phyloP scores from a whole-genome alignment of 2,888 invertebrate species.

The Caenorhabditis sinica region DNA sequence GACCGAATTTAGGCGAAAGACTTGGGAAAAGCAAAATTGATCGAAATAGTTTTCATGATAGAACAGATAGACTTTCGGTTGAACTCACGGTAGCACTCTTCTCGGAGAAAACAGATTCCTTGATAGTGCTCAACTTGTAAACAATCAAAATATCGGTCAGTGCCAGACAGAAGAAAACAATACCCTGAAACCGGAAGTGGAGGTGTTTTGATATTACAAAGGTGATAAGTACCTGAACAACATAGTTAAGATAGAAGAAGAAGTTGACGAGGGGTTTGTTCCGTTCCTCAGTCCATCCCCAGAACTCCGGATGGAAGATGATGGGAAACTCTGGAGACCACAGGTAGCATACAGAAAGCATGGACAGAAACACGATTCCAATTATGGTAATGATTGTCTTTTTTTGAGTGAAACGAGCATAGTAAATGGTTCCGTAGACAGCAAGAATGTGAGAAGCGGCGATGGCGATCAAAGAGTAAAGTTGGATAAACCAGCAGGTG shows the following conservation, averaged over 20 bases:
- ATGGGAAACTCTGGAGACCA: slow-evolving; percentile 59
- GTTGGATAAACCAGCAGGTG: slow-evolving; percentile 63
- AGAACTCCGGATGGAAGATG: slow-evolving; percentile 49
- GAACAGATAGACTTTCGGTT: background rate
- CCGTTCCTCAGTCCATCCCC: slow-evolving; percentile 66
- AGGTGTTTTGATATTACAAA: background rate
- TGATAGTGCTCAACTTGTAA: slow-evolving; percentile 62
- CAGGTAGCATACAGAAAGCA: slow-evolving; percentile 56
- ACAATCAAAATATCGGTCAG: slow-evolving; percentile 64
- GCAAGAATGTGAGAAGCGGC: slow-evolving; percentile 62
- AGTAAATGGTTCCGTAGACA: slow-evolving; percentile 55
- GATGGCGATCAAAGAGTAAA: slow-evolving; percentile 61
- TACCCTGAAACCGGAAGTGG: slow-evolving; percentile 45
- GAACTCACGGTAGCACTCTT: slow-evolving; percentile 54
- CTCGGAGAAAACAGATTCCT: slow-evolving; percentile 50
- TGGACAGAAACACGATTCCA: slow-evolving; percentile 38
- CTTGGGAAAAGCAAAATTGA: slow-evolving; percentile 29
- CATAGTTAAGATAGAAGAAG: slow-evolving; percentile 64
- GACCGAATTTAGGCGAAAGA: slow-evolving; percentile 10
- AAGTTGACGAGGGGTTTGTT: slow-evolving; percentile 43
- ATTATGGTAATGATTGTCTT: slow-evolving; percentile 41
- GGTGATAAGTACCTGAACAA: slow-evolving; percentile 49
- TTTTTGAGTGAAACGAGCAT: slow-evolving; percentile 45
- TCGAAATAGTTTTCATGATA: slow-evolving; percentile 7
- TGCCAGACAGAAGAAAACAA: slow-evolving; percentile 59